phyloP scores from a whole-genome alignment of 1,140 invertebrate species.

The Kradibia gibbosae region DNA sequence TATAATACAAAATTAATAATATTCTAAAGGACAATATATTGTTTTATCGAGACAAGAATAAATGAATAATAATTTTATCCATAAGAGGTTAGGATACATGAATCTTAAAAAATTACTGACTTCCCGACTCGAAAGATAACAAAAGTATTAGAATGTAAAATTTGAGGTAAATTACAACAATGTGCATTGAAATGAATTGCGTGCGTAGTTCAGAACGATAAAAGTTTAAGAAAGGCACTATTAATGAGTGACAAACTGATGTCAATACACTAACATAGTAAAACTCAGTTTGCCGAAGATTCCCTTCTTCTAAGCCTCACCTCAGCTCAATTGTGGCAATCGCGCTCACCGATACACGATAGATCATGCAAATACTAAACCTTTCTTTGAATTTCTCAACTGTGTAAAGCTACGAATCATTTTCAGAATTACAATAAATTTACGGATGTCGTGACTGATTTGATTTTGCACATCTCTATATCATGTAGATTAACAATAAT shows the following conservation, averaged over 20 bases:
- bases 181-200: slow-evolving; percentile 22
- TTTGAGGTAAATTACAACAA: slow-evolving; percentile 1
- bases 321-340: no score
- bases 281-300: not conserved
- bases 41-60: not conserved
- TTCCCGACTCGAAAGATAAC: not conserved
- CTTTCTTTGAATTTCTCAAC: no score
- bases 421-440: no score
- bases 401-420: no score
- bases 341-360: no score
- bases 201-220: slow-evolving; percentile 29
- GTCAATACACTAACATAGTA: not conserved
- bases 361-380: no score
- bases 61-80: slow-evolving; percentile 2
- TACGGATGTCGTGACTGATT: no score
- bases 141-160: not conserved
- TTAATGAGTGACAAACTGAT: slow-evolving; percentile 18
- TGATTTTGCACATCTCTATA: no score
- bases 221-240: slow-evolving; percentile 44
- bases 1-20: no score
- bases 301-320: not conserved
- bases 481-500: no score
- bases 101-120: not conserved
- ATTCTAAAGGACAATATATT: no score
- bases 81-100: not conserved